Conservation (phyloP, 2,888 invertebrate genomes). For the Villa cingulata region DNA sequence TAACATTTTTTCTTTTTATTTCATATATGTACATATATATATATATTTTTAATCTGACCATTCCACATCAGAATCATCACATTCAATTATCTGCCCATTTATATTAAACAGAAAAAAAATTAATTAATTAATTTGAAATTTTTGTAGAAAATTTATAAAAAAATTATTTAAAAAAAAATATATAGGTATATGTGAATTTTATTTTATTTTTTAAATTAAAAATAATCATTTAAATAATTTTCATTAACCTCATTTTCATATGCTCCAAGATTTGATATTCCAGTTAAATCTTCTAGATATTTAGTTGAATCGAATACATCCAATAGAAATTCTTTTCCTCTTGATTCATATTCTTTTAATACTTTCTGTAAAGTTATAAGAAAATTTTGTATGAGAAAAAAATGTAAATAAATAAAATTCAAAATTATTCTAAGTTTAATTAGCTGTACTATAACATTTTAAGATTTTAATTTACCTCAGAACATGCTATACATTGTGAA, state of each 20-base stretch:
- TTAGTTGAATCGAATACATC: constrained; percentile 67
- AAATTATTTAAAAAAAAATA: background rate
- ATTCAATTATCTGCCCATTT: constrained; percentile 35
- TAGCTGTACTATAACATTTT: background rate
- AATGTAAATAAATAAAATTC: background rate
- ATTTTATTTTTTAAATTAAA: background rate
- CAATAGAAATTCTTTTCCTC: constrained; percentile 58
- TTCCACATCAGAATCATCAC: constrained; percentile 25
- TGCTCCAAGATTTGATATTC: constrained; percentile 51
- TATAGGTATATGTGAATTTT: background rate
- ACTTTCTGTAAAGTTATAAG: constrained; percentile 25
- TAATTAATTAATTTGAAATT: too few species aligned
- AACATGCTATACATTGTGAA: constrained; percentile 87
- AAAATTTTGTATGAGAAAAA: constrained; percentile 5
- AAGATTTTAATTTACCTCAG: constrained; percentile 35
- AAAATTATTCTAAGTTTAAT: background rate
- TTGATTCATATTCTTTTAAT: constrained; percentile 37
- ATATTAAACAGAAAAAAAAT: constrained; percentile 10
- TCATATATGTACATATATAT: too few species aligned
- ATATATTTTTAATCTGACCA: constrained; percentile 12
- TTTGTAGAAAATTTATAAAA: background rate
- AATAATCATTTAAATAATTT: background rate
- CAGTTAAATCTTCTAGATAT: constrained; percentile 75
- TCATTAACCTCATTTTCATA: constrained; percentile 45
- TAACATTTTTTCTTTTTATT: too few species aligned